phyloP scores from a whole-genome alignment of 1,140 invertebrate genomes.

The Camponotus floridanus region DNA sequence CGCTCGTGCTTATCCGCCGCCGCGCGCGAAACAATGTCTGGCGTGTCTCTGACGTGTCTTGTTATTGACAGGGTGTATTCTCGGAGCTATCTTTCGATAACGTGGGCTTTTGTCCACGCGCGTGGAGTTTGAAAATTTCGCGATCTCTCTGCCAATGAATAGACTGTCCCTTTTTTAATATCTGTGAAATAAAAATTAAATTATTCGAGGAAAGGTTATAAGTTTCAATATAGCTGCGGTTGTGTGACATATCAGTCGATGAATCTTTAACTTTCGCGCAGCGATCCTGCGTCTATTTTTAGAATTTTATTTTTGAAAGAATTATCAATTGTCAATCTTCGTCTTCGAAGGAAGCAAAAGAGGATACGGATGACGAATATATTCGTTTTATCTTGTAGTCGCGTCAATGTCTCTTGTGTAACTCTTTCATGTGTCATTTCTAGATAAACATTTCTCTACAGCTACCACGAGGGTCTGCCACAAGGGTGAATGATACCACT shows the following conservation, averaged over 20 bases:
- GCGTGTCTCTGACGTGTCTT: background rate
- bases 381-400: background rate
- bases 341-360: background rate
- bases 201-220: too few relatives aligned
- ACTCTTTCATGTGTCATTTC: background rate
- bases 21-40: background rate
- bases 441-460: background rate
- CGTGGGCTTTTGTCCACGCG: background rate
- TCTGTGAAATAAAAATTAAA: background rate
- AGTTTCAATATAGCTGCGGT: too few relatives aligned
- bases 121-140: conserved; percentile 11
- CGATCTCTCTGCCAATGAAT: background rate
- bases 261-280: background rate
- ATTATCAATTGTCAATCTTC: too few relatives aligned
- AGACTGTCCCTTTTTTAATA: background rate
- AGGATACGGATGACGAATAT: too few relatives aligned
- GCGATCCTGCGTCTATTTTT: background rate
- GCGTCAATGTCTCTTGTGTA: background rate
- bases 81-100: background rate
- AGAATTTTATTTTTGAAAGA: too few relatives aligned
- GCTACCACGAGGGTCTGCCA: too few relatives aligned
- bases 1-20: background rate
- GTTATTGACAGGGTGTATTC: conserved; percentile 41
- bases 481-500: background rate
- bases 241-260: background rate